Evolutionary conservation across 2,888 invertebrate species (phyloP), one percentile per base, ranked within the genome.

Genomic region (Pachliopta kotzebuea): DNA sequence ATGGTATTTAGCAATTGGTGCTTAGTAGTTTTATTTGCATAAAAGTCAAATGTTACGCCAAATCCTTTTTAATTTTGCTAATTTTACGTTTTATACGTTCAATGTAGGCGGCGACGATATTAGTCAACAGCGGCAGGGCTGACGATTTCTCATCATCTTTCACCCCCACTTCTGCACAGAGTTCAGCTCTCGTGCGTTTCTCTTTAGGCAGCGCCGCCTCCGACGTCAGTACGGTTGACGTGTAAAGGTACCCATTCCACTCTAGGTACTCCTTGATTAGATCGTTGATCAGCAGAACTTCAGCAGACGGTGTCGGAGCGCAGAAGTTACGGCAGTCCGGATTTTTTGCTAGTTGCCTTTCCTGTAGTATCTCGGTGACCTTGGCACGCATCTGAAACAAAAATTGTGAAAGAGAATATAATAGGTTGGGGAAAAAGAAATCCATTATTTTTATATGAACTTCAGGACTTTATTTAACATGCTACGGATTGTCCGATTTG

Each of bases 211-310:
- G 75, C 0, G 78, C 82, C 1, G 90, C 85, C 69, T 91, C 94
- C 54, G 93, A 89, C 31, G 81, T 74, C 82, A 94, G 85, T 31
- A 94, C 92, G 0, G 90, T 92, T 0, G 92, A 88, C 0, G 94
- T 93, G 70, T 95, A 95, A 29, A 94, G 85, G 71, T 95, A 95
- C 0, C 95, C 95, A 71, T 94, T 94, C 95, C 95, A 95, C 70
- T 93, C 92, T 4, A 95, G 79, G 75, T 95, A 95, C 76, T 95
- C 95, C 65, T 93, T 83, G 7, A 95, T 90, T 0, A 95, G 83
- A 75, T 95, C 94, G 72, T 95, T 95, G 54, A 95, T 85, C 0
- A 95, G 80, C 49, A 92, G 68, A 0, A 89, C 85, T 71, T 90
- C 90, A 0, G 79, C 76, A 0, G 80, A 66, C 0, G 86, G 86